phyloP scores from a whole-genome alignment of 2,888 invertebrate genomes.

The Campaea margaritaria region DNA sequence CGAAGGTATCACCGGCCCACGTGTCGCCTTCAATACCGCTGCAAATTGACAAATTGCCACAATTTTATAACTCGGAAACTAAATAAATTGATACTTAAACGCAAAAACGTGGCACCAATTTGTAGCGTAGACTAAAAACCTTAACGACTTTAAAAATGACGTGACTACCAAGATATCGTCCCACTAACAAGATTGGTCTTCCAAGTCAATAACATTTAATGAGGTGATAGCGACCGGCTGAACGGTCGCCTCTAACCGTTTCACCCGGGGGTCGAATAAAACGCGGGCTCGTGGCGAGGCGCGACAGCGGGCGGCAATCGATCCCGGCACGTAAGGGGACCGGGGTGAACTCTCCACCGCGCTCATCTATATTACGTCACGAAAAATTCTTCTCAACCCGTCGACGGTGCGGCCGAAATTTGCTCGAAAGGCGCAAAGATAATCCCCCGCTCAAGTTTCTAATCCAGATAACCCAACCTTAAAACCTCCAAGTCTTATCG shows the following conservation, averaged over 20 bases:
- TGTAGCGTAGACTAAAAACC: neutral
- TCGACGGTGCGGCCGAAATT: neutral
- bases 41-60: slow-evolving; percentile 8
- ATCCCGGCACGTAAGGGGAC: slow-evolving; percentile 9
- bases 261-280: slow-evolving; percentile 30
- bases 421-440: slow-evolving; percentile 10
- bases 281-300: slow-evolving; percentile 1
- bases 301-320: slow-evolving; percentile 15
- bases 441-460: neutral
- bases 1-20: slow-evolving; percentile 23
- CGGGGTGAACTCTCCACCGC: slow-evolving; percentile 1
- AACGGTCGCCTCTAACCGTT: slow-evolving; percentile 23
- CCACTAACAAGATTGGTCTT: slow-evolving; percentile 14
- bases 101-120: neutral
- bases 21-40: slow-evolving; percentile 24
- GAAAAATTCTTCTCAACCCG: too few relatives aligned
- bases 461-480: neutral
- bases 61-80: neutral
- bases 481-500: neutral
- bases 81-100: neutral
- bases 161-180: neutral
- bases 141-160: slow-evolving; percentile 2
- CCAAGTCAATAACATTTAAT: slow-evolving; percentile 34
- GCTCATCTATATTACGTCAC: too few relatives aligned
- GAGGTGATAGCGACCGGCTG: slow-evolving; percentile 26